Evolutionary conservation across 2,797 vertebrate species (phyloP).

Genomic region (Thaleichthys pacificus): DNA sequence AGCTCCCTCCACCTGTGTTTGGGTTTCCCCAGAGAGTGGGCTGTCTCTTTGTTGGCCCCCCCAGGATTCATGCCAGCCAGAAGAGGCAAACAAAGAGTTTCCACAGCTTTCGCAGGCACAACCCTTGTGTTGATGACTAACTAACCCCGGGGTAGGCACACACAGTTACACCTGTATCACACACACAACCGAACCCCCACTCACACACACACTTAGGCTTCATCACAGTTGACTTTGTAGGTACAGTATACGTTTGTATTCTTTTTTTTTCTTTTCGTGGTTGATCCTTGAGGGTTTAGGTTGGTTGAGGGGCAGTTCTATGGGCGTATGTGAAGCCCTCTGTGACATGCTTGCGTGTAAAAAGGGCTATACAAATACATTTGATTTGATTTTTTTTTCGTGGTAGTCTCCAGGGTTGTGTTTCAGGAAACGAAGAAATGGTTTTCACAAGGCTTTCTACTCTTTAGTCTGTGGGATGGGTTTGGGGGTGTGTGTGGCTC

Average conservation of each 20-base stretch:
- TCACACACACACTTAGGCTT: conserved; percentile 1
- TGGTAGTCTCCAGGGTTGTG: too few species aligned
- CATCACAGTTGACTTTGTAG: not conserved
- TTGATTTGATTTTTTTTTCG: conserved; percentile 17
- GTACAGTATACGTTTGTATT: not conserved
- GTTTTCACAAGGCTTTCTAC: too few species aligned
- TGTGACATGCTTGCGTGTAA: too few species aligned
- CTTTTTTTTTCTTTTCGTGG: too few species aligned
- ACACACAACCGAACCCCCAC: conserved; percentile 12
- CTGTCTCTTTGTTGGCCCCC: conserved; percentile 58
- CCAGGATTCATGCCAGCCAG: not conserved
- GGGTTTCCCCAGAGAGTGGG: conserved; percentile 45
- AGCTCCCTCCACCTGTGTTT: conserved; percentile 50
- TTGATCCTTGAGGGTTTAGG: too few species aligned
- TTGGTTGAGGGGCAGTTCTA: too few species aligned
- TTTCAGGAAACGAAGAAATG: too few species aligned
- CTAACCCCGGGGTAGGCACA: not conserved
- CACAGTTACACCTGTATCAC: not conserved
- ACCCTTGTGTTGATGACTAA: conserved; percentile 1
- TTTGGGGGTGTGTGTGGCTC: conserved; percentile 32
- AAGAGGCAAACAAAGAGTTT: not conserved
- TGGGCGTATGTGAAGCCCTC: too few species aligned
- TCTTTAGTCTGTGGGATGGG: too few species aligned
- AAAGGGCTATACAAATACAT: too few species aligned
- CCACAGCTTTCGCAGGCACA: conserved; percentile 1